Evolutionary conservation across 2,113 vertebrate species (phyloP).

Genomic region (Ariopsis seemanni): DNA sequence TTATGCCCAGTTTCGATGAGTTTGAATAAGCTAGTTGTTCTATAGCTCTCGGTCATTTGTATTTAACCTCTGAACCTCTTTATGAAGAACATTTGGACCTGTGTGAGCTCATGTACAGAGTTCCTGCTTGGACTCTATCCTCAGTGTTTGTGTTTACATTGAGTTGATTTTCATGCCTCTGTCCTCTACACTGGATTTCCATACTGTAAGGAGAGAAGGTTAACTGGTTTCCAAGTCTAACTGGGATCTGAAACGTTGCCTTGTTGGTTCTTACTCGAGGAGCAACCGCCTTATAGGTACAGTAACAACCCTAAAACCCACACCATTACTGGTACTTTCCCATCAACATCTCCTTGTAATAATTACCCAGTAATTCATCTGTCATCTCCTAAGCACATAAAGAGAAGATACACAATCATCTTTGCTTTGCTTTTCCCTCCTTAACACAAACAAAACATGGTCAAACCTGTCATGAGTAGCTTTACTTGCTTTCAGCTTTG

Average conservation of each 20-base stretch:
- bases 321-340: background rate
- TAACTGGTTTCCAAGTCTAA: slow-evolving; percentile 4
- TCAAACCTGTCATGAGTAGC: slow-evolving; percentile 36
- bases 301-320: background rate
- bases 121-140: background rate
- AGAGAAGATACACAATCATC: background rate
- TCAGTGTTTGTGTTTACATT: background rate
- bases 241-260: background rate
- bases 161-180: background rate
- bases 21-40: background rate
- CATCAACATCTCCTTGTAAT: background rate
- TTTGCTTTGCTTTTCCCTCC: background rate
- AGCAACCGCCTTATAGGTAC: background rate
- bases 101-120: background rate
- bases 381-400: background rate
- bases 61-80: slow-evolving; percentile 11
- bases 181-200: background rate
- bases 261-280: slow-evolving; percentile 13
- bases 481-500: slow-evolving; percentile 2
- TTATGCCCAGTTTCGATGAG: background rate
- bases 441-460: slow-evolving; percentile 33
- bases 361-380: slow-evolving; percentile 4
- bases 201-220: background rate
- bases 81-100: slow-evolving; percentile 24
- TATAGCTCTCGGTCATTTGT: background rate